Percentiles rank a stretch among this genome's conserved stretches.
Conservation (phyloP, 2,113 vertebrate species). For the Peromyscus polionotus region DNA sequence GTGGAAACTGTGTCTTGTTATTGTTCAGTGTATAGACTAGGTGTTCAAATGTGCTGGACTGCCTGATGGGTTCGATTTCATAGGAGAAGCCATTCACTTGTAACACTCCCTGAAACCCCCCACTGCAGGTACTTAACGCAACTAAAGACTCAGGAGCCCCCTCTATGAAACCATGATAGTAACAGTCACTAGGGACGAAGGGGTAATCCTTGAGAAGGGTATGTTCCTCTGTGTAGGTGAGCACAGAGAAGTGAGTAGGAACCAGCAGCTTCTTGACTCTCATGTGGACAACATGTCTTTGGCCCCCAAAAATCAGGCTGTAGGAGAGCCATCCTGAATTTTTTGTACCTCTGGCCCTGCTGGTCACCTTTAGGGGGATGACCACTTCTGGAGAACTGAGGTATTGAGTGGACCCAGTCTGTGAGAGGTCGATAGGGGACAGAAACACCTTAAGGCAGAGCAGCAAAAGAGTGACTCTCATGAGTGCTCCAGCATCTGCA, state of each 20-base stretch:
- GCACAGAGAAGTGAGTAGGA: conserved; percentile 50
- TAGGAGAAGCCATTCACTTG: conserved; percentile 58
- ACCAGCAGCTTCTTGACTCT: conserved; percentile 68
- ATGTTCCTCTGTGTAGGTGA: conserved; percentile 59
- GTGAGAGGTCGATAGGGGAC: neutral
- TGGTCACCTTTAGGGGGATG: conserved; percentile 61
- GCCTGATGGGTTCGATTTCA: conserved; percentile 70
- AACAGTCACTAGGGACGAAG: conserved; percentile 69
- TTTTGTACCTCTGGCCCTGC: neutral
- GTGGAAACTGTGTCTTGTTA: conserved; percentile 12
- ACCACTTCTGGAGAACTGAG: conserved; percentile 63
- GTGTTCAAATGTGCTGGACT: conserved; percentile 76
- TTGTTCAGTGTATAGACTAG: conserved; percentile 61
- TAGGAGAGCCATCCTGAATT: conserved; percentile 68
- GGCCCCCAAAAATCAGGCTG: conserved; percentile 49
- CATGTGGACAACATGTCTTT: conserved; percentile 57
- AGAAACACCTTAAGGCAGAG: conserved; percentile 62
- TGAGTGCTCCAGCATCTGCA: accelerated
- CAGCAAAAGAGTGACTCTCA: neutral
- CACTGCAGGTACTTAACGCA: conserved; percentile 71
- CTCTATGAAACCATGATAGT: conserved; percentile 74
- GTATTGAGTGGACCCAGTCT: accelerated
- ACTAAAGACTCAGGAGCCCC: conserved; percentile 53
- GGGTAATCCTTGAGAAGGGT: conserved; percentile 46
- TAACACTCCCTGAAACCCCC: conserved; percentile 68